These are phyloP conservation scores for Carollia perspicillata DNA, from an alignment of 2,113 vertebrate genomes.

Conservation along the genomic window DNA sequence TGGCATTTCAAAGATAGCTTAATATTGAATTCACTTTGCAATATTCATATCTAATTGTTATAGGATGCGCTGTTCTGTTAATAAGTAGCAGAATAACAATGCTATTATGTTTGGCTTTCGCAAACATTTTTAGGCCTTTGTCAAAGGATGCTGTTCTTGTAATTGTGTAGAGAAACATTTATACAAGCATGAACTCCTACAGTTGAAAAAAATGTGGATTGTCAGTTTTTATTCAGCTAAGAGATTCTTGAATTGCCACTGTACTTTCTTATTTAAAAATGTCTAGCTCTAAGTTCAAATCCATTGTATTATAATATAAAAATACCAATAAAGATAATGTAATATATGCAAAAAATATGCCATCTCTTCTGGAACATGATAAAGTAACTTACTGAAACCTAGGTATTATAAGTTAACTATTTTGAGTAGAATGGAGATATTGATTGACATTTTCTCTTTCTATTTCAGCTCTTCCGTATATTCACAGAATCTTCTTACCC, in stretches of 20 bases:
- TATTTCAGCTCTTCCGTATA: constrained; percentile 76
- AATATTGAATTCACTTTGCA: constrained; percentile 85
- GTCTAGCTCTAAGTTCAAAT: constrained; percentile 75
- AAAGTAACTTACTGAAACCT: constrained; percentile 67
- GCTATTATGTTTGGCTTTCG: constrained; percentile 80
- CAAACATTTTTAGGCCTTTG: constrained; percentile 80
- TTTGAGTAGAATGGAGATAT: constrained; percentile 66
- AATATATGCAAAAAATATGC: constrained; percentile 69
- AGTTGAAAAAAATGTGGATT: constrained; percentile 76
- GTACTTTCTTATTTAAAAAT: constrained; percentile 71
- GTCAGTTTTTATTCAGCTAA: constrained; percentile 73
- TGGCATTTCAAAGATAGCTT: constrained; percentile 85
- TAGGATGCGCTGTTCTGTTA: constrained; percentile 81
- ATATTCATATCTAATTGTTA: constrained; percentile 85
- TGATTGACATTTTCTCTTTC: constrained; percentile 75
- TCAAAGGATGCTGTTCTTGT: constrained; percentile 77
- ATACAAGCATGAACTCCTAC: constrained; percentile 78
- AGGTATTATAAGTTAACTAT: constrained; percentile 78
- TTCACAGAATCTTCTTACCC: constrained; percentile 76
- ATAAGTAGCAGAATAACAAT: constrained; percentile 83
- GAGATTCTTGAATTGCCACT: constrained; percentile 72
- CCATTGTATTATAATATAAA: constrained; percentile 73
- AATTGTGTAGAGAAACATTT: constrained; percentile 78
- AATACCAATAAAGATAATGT: constrained; percentile 71
- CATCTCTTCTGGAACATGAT: constrained; percentile 61